These are phyloP conservation scores for Mercenaria mercenaria DNA, from an alignment of 1,140 invertebrate species.

Conservation along the genomic window DNA sequence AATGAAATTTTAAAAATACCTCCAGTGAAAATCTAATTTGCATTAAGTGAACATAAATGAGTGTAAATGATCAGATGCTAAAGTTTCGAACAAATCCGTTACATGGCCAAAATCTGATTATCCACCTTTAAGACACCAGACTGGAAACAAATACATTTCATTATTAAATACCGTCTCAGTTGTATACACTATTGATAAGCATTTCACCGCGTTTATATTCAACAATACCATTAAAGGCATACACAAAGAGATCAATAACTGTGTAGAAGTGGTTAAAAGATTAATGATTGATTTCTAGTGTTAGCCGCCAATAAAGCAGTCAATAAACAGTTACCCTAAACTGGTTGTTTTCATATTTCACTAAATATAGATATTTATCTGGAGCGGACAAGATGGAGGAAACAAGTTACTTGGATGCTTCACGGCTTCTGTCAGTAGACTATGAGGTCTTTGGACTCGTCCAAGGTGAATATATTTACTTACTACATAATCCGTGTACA, in stretches of 20 bases:
- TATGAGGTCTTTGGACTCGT: conserved; percentile 59
- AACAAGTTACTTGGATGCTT: conserved; percentile 40
- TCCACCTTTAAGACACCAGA: too few relatives aligned
- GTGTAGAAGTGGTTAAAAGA: not conserved
- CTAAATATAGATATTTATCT: not conserved
- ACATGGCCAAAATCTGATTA: too few relatives aligned
- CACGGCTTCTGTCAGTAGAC: conserved; percentile 47
- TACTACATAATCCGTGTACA: not conserved
- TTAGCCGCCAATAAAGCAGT: not conserved
- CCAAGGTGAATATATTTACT: conserved; percentile 52
- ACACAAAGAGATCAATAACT: not conserved
- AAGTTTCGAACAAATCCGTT: too few relatives aligned
- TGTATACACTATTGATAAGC: too few relatives aligned
- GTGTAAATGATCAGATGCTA: too few relatives aligned
- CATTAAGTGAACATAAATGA: too few relatives aligned
- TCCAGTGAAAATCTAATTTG: too few relatives aligned
- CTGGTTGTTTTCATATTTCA: not conserved
- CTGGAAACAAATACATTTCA: too few relatives aligned
- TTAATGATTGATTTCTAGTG: conserved; percentile 6
- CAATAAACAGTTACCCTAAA: not conserved
- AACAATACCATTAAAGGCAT: not conserved
- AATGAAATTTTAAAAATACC: too few relatives aligned
- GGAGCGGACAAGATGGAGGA: not conserved
- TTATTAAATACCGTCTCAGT: too few relatives aligned
- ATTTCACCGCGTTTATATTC: too few relatives aligned